Base-by-base conservation (phyloP, 2,888 invertebrate species). In the Drosophila emarginata region DNA sequence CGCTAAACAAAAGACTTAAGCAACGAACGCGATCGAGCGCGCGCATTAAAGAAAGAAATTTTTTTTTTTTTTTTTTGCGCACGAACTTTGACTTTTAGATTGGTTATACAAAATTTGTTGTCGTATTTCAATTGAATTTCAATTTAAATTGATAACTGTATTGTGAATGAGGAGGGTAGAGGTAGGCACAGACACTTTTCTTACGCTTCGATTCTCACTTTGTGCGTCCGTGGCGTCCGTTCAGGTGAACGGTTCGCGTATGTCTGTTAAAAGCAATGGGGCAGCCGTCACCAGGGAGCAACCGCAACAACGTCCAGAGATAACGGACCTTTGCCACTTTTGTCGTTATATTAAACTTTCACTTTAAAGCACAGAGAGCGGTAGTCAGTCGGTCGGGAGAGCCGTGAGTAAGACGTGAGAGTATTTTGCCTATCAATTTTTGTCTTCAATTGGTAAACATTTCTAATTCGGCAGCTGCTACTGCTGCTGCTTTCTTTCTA, bases 251-350 rank as follows among this genome's bases (percentile, higher is more conserved):
- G 90, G 86, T 90, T 78, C 82, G 87, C 88, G 87, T 89, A 73
- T 83, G 77, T 89, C 82, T 89, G 90, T 79, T 65, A 76, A 77
- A 58, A 78, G 71, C 61, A 76, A 72, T 76, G 75, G 21, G 45
- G 12, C 68, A 72, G 76, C 64, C 72, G 77, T 74, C 77, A 58
- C 70, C 78, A 71, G 74, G 45, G 18, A 45, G 45, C 45, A 45
- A 21, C 18, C 11, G 45, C 45, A 76, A 68, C 82, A 71, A 72
- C 85, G 89, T 82, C 78, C 85, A 80, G 45, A 87, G 90, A 89
- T 89, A 89, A 89, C 89, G 89, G 89, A 89, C 90, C 86, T 89
- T 78, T 73, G 80, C 84, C 87, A 86, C 88, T 89, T 87, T 88
- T 89, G 80, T 45, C 45, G 45, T 45, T 89, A 64, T 58, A 72